These are phyloP conservation scores for Pheosia tremula DNA, from an alignment of 2,888 invertebrate genomes.

Conservation along the genomic window DNA sequence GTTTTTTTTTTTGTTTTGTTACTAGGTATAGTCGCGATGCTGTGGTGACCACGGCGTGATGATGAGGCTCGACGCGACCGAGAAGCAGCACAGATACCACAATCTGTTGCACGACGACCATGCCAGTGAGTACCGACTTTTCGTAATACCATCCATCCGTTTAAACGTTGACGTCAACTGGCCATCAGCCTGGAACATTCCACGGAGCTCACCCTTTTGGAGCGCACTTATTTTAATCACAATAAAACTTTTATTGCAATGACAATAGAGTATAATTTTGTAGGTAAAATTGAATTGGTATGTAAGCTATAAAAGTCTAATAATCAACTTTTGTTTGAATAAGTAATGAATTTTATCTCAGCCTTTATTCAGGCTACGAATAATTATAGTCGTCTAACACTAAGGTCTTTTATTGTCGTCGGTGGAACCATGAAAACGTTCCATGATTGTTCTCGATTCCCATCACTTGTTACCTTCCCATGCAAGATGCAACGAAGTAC, in stretches of 20 bases:
- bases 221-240: too few species aligned
- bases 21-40: constrained; percentile 61
- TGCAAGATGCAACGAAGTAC: constrained; percentile 32
- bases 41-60: constrained; percentile 74
- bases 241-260: too few species aligned
- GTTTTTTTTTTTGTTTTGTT: constrained; percentile 18
- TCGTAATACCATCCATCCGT: too few species aligned
- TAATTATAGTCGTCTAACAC: constrained; percentile 33
- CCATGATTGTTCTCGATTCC: constrained; percentile 44
- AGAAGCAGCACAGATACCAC: constrained; percentile 80
- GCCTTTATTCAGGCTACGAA: constrained; percentile 6
- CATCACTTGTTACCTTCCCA: constrained; percentile 42
- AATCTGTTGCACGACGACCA: constrained; percentile 80
- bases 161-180: background rate
- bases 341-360: constrained; percentile 8
- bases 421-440: constrained; percentile 25
- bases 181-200: background rate
- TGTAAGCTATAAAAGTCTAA: too few species aligned
- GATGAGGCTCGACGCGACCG: constrained; percentile 79
- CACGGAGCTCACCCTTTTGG: too few species aligned
- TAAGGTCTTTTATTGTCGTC: constrained; percentile 31
- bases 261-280: too few species aligned
- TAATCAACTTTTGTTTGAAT: too few species aligned
- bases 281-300: too few species aligned
- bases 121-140: constrained; percentile 66